Percentiles rank a stretch among this genome's conserved stretches.
Evolutionary conservation across 2,113 vertebrate genomes (phyloP).

Genomic region (Neolamprologus sp.): DNA sequence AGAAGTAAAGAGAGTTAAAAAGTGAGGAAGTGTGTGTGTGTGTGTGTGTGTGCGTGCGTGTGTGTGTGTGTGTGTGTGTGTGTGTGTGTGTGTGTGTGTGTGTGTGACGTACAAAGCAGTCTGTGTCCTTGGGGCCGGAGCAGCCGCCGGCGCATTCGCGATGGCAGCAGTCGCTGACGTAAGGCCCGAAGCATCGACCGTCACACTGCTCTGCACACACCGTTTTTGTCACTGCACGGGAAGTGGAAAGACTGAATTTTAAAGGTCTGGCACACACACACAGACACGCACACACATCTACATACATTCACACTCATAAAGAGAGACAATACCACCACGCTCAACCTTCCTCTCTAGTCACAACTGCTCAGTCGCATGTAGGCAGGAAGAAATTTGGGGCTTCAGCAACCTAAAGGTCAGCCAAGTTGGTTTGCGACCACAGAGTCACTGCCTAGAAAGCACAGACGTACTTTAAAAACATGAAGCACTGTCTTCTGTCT

Average conservation of each 20-base stretch:
- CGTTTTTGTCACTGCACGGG: constrained; percentile 84
- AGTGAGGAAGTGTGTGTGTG: neutral
- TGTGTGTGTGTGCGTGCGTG: neutral
- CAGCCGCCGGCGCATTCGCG: constrained; percentile 95
- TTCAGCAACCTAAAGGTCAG: constrained; percentile 2
- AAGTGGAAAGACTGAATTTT: constrained; percentile 9
- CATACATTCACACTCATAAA: neutral
- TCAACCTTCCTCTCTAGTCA: neutral
- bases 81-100: neutral
- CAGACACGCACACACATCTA: neutral
- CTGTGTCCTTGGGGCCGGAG: constrained; percentile 91
- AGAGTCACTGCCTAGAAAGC: neutral
- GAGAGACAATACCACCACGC: constrained; percentile 19
- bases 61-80: neutral
- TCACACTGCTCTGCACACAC: constrained; percentile 97
- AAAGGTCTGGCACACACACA: constrained; percentile 24
- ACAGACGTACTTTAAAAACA: neutral
- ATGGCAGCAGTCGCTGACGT: constrained; percentile 95
- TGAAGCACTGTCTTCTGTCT: neutral
- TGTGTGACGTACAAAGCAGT: constrained; percentile 85
- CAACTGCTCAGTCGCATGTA: neutral
- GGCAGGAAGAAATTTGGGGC: neutral
- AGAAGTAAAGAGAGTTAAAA: neutral
- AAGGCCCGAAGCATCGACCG: constrained; percentile 91
- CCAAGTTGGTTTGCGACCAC: neutral